A percentile compares a stretch with the other conserved stretches of the same genome.
These are phyloP conservation scores for Scolopax bukidnonensis DNA, from an alignment of 2,797 vertebrate species.

Conservation along the genomic window DNA sequence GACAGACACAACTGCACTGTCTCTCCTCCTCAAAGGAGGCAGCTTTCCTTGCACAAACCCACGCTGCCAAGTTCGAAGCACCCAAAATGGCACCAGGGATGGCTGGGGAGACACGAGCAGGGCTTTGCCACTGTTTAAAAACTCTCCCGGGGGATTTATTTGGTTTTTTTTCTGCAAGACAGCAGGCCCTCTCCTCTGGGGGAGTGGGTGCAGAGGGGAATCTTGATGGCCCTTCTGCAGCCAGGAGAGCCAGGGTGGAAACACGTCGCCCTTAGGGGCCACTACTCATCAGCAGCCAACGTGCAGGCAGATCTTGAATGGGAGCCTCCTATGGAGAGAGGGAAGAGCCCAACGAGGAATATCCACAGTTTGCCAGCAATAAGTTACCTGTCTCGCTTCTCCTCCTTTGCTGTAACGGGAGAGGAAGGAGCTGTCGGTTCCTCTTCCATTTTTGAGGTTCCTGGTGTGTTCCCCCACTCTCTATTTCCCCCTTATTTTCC, in stretches of 20 bases:
- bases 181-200: background rate
- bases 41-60: background rate
- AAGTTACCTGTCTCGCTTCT: background rate
- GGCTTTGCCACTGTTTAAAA: background rate
- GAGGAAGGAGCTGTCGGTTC: background rate
- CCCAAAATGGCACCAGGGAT: background rate
- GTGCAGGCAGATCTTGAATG: background rate
- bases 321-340: background rate
- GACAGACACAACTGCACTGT: background rate
- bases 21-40: slow-evolving; percentile 1
- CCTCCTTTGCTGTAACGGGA: background rate
- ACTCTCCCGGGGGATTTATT: background rate
- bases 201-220: background rate
- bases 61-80: background rate
- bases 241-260: background rate
- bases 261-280: fast-evolving
- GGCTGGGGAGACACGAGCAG: background rate
- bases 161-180: background rate
- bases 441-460: background rate
- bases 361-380: background rate
- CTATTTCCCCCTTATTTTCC: background rate
- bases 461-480: fast-evolving
- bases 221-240: fast-evolving
- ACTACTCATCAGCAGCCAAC: background rate
- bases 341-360: background rate